Percentiles rank a stretch among this genome's conserved stretches.
phyloP scores from a whole-genome alignment of 2,113 vertebrate species.

The Leucosticte australis region DNA sequence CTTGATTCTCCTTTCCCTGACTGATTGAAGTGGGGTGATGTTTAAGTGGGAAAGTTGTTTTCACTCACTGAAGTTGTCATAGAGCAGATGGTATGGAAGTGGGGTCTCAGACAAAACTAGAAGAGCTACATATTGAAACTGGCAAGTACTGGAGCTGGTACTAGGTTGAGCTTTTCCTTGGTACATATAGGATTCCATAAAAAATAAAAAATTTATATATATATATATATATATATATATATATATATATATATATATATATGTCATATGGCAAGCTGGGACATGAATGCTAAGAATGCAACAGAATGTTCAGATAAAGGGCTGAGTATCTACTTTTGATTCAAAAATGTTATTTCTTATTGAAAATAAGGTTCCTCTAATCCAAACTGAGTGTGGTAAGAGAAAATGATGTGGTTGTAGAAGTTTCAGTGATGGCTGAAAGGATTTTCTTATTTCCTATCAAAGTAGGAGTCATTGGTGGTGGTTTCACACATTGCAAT shows the following conservation, averaged over 20 bases:
- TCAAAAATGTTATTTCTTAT: not conserved
- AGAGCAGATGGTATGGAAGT: not conserved
- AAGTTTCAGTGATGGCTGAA: not conserved
- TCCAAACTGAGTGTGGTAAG: not conserved
- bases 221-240: not conserved
- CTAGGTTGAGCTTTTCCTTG: not conserved
- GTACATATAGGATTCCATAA: not conserved
- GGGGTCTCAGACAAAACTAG: not conserved
- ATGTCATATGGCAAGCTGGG: not conserved
- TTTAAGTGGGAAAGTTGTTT: not conserved
- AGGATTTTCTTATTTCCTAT: not conserved
- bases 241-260: no score
- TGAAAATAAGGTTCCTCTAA: not conserved
- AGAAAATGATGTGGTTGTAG: not conserved
- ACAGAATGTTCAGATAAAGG: not conserved
- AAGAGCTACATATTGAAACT: accelerated
- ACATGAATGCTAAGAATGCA: not conserved
- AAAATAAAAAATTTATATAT: not conserved
- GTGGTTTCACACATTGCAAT: not conserved
- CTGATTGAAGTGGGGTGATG: not conserved
- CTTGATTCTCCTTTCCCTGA: not conserved
- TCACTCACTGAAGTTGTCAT: not conserved
- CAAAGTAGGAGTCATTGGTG: not conserved
- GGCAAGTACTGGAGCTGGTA: not conserved
- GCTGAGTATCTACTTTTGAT: not conserved